Conservation (phyloP, 2,888 invertebrate species). For the Parnassius smintheus region DNA sequence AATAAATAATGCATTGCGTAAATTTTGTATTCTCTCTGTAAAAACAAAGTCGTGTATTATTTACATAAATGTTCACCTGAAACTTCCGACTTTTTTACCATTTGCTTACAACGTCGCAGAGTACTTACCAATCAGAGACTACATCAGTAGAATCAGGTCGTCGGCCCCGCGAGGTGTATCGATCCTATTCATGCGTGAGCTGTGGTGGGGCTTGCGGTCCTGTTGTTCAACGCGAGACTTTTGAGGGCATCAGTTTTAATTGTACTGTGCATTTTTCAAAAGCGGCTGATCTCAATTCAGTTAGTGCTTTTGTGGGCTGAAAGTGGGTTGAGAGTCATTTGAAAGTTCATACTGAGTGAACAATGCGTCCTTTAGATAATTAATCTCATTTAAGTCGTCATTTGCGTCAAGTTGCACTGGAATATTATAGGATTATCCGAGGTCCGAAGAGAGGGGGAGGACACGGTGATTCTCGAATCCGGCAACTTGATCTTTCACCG, state of each 20-base stretch:
- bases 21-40: conserved; percentile 2
- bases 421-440: too few species aligned
- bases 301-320: not conserved
- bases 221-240: not conserved
- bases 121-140: not conserved
- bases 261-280: conserved; percentile 3
- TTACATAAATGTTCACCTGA: conserved; percentile 14
- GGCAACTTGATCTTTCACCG: too few species aligned
- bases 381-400: too few species aligned
- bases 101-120: not conserved
- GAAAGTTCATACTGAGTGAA: not conserved
- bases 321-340: not conserved
- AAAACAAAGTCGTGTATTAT: not conserved
- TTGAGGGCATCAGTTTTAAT: not conserved
- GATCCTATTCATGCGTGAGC: conserved; percentile 6
- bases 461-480: too few species aligned
- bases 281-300: not conserved
- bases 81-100: conserved; percentile 5
- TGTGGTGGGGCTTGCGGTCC: not conserved
- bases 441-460: too few species aligned
- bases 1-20: conserved; percentile 18
- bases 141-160: not conserved
- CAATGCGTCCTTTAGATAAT: too few species aligned
- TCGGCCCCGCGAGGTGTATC: conserved; percentile 19
- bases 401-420: too few species aligned